Evolutionary conservation across 1,140 invertebrate species (phyloP).

Genomic region (Euura saliciscinereae): DNA sequence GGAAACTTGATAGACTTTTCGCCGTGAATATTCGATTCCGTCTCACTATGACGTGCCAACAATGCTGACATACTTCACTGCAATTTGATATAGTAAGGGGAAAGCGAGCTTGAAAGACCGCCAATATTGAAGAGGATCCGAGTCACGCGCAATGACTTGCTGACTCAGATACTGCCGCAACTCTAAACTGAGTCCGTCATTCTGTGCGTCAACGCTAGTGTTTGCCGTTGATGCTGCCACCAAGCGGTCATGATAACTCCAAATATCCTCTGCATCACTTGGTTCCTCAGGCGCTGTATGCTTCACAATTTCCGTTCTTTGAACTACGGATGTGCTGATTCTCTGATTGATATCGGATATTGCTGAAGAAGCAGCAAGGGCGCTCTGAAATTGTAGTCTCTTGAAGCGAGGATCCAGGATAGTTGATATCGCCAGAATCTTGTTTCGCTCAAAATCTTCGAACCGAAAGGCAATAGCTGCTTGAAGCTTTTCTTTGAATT

Average conservation of each 20-base stretch:
- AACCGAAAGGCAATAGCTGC: slow-evolving; percentile 21
- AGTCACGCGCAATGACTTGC: slow-evolving; percentile 34
- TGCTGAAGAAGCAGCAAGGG: slow-evolving; percentile 14
- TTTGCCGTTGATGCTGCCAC: too few species aligned
- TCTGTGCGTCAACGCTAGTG: neutral
- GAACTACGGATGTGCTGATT: neutral
- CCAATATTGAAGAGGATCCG: slow-evolving; percentile 49
- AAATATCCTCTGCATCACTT: slow-evolving; percentile 1
- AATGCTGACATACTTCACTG: slow-evolving; percentile 41
- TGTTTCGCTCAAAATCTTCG: slow-evolving; percentile 17
- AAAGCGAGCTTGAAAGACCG: slow-evolving; percentile 41
- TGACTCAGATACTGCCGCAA: slow-evolving; percentile 20
- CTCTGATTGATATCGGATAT: slow-evolving; percentile 9
- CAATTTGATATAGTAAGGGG: slow-evolving; percentile 40
- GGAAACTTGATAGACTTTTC: too few species aligned
- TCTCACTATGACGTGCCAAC: slow-evolving; percentile 46
- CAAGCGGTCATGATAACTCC: slow-evolving; percentile 14
- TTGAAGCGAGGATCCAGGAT: slow-evolving; percentile 33
- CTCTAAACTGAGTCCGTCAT: slow-evolving; percentile 8
- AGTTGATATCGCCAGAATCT: slow-evolving; percentile 23
- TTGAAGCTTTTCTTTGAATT: slow-evolving; percentile 20
- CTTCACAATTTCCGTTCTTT: neutral
- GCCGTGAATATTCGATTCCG: too few species aligned
- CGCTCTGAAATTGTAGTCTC: slow-evolving; percentile 26
- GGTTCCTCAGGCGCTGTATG: neutral